Percentiles rank a stretch among this genome's conserved stretches.
These are phyloP conservation scores for Platycheirus albimanus DNA, from an alignment of 2,888 invertebrate species.

Conservation along the genomic window DNA sequence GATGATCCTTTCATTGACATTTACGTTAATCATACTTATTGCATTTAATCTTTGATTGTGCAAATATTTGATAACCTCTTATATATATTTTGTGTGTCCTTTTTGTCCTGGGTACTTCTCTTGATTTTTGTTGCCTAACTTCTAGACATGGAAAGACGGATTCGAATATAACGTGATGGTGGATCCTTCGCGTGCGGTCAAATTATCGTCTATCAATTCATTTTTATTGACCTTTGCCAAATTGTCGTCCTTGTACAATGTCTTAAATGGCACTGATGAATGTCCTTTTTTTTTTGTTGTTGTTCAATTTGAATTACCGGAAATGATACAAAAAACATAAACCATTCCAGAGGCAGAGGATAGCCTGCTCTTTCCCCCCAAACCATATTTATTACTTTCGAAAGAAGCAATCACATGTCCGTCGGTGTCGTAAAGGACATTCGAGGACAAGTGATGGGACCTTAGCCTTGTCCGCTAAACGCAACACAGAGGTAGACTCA, in stretches of 20 bases:
- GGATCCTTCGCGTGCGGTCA: slow-evolving; percentile 47
- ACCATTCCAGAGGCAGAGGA: no score
- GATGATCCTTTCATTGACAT: slow-evolving; percentile 46
- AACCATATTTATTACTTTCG: slow-evolving; percentile 70
- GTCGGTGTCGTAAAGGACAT: slow-evolving; percentile 59
- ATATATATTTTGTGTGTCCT: not conserved
- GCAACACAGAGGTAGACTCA: slow-evolving; percentile 2
- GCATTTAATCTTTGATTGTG: slow-evolving; percentile 60
- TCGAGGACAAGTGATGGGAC: slow-evolving; percentile 57
- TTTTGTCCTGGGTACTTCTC: not conserved
- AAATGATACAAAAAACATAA: slow-evolving; percentile 31
- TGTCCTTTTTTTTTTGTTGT: slow-evolving; percentile 10
- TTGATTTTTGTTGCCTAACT: not conserved
- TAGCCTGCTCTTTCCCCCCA: no score
- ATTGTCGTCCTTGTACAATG: slow-evolving; percentile 49
- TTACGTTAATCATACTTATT: slow-evolving; percentile 58
- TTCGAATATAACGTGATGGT: slow-evolving; percentile 31
- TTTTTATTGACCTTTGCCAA: slow-evolving; percentile 66
- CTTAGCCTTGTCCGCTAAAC: slow-evolving; percentile 30
- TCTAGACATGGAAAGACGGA: not conserved
- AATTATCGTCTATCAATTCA: slow-evolving; percentile 57
- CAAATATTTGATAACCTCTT: slow-evolving; percentile 69
- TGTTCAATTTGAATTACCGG: slow-evolving; percentile 54
- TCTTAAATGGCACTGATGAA: slow-evolving; percentile 25
- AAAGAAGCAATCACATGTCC: slow-evolving; percentile 67